Percentiles rank a stretch among this genome's conserved stretches.
Conservation (phyloP, 1,140 invertebrate species). For the Phymorhynchus buccinoides region DNA sequence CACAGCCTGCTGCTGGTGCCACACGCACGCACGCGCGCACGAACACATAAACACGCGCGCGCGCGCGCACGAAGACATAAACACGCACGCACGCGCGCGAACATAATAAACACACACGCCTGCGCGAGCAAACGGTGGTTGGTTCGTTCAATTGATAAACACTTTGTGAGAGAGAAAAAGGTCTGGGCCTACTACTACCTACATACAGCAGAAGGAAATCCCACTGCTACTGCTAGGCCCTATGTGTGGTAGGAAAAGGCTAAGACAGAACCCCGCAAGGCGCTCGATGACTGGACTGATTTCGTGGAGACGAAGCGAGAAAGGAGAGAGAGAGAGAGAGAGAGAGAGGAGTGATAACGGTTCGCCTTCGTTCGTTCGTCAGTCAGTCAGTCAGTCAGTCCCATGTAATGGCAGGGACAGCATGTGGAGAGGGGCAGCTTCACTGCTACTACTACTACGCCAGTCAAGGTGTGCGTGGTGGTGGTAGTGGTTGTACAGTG, state of each 20-base stretch:
- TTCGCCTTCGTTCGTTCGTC: neutral
- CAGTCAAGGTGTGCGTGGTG: neutral
- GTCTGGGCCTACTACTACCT: no score
- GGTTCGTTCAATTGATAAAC: neutral
- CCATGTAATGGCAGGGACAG: neutral
- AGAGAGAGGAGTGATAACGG: neutral
- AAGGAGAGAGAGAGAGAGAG: neutral
- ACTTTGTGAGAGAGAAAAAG: no score
- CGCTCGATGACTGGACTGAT: neutral
- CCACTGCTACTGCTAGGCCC: no score
- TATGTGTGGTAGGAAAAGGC: no score
- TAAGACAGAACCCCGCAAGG: neutral
- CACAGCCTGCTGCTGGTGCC: no score
- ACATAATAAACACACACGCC: no score
- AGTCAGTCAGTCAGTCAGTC: neutral
- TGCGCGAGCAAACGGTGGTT: neutral
- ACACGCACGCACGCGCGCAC: no score
- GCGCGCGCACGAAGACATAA: no score
- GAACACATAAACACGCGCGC: no score
- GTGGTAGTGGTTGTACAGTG: neutral
- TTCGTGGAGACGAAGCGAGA: neutral
- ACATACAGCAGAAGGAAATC: no score
- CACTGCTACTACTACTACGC: neutral
- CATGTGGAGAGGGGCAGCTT: neutral
- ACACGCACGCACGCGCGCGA: no score